A percentile compares a stretch with the other conserved stretches of the same genome.
Evolutionary conservation across 2,888 invertebrate species (phyloP).

Genomic region (Nebria brevicollis): DNA sequence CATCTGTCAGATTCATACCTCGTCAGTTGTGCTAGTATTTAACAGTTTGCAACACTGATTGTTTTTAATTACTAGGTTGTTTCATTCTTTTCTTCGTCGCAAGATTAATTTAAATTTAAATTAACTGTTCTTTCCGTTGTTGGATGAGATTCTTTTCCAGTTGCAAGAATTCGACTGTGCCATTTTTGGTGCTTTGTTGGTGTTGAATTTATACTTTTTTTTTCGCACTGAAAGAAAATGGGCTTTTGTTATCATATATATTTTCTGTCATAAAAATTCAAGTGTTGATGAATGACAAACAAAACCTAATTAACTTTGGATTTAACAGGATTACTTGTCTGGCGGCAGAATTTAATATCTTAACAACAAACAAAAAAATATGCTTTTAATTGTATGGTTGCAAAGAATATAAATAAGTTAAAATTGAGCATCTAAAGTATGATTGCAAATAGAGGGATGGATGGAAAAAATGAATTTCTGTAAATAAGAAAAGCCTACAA

Average conservation of each 20-base stretch:
- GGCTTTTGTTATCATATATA: conserved; percentile 10
- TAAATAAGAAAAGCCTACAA: background rate
- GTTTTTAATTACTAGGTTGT: conserved; percentile 39
- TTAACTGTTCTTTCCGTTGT: conserved; percentile 33
- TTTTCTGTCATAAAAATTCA: background rate
- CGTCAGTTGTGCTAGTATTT: conserved; percentile 26
- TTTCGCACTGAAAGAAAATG: conserved; percentile 3
- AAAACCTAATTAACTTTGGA: background rate
- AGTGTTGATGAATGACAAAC: conserved; percentile 7
- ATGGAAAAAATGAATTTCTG: background rate
- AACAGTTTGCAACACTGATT: conserved; percentile 40
- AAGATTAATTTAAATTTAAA: conserved; percentile 41
- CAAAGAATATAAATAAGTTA: too few species aligned
- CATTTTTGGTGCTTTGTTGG: conserved; percentile 13
- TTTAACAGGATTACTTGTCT: background rate
- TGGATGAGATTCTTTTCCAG: background rate
- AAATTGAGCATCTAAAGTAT: background rate
- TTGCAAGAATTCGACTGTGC: conserved; percentile 14
- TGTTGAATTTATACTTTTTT: conserved; percentile 6
- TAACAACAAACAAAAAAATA: background rate
- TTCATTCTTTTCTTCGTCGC: background rate
- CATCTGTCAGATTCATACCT: conserved; percentile 37
- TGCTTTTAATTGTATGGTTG: too few species aligned
- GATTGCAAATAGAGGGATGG: background rate
- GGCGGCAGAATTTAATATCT: background rate